These are phyloP conservation scores for Melanophora roralis DNA, from an alignment of 2,888 invertebrate species.

Conservation along the genomic window DNA sequence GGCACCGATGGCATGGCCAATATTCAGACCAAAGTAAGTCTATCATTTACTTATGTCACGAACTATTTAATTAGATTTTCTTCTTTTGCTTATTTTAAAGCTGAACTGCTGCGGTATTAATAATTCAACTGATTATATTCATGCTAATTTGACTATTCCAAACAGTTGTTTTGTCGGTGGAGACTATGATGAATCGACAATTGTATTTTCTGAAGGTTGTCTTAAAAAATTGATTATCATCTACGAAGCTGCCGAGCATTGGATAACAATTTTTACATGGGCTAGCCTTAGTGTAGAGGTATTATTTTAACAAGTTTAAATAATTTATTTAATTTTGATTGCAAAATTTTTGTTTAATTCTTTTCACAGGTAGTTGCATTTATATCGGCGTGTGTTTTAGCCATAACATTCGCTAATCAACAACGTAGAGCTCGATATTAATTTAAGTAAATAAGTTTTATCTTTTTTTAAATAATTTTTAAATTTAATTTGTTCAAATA, in stretches of 20 bases:
- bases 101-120: slow-evolving; percentile 71
- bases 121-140: slow-evolving; percentile 67
- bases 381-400: slow-evolving; percentile 89
- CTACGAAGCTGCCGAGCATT: slow-evolving; percentile 74
- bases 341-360: background rate
- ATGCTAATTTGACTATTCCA: slow-evolving; percentile 65
- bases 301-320: slow-evolving; percentile 63
- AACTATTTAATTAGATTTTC: slow-evolving; percentile 77
- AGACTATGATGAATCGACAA: slow-evolving; percentile 16
- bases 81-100: slow-evolving; percentile 78
- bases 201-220: slow-evolving; percentile 67
- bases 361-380: slow-evolving; percentile 80
- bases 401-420: slow-evolving; percentile 89
- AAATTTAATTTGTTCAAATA: too few relatives aligned
- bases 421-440: slow-evolving; percentile 84
- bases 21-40: slow-evolving; percentile 67
- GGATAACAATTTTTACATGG: slow-evolving; percentile 82
- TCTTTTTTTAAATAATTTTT: too few relatives aligned
- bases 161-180: slow-evolving; percentile 67
- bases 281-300: slow-evolving; percentile 85
- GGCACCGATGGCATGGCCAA: slow-evolving; percentile 66
- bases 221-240: slow-evolving; percentile 61
- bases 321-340: background rate
- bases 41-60: background rate
- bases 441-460: slow-evolving; percentile 55